Base-by-base conservation (phyloP, 2,113 vertebrate genomes). In the Pterocles gutturalis region DNA sequence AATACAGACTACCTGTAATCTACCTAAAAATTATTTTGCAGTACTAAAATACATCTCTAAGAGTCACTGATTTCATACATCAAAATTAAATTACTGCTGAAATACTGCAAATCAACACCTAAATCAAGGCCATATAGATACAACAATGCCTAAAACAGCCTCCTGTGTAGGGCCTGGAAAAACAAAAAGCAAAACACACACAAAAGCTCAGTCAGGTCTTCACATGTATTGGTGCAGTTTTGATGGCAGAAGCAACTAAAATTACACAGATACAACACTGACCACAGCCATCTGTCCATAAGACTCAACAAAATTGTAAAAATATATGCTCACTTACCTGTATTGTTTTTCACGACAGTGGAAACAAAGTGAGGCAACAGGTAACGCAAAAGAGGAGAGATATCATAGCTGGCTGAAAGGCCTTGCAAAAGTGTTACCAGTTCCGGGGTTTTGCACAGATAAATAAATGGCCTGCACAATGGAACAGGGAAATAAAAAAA, bases 301-400 rank as follows among this genome's bases (percentile, higher is more conserved):
- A 82, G n/a, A 11, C 34, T 83, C 25, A 53, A 46, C 0, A n/a
- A 71, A 60, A 51, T 0, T 10, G 16, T 66, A 34, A 19, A 38
- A 78, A 64, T 1, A 3, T 38, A n/a, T n/a, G 38, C 29, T 38
- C 75, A 89, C 93, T 76, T 87, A 98, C 98, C 98, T 12, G 51
- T 29, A 33, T 96, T n/a, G 10, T 79, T 91, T 80, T 62, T 95
- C 87, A 99, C 34, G 12, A 97, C 58, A 29, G 89, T 28, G 8
- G 58, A 92, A 31, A 99, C 94, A 83, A 99, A 97, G n/a, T 98
- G 98, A 38, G 99, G 99, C 91, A 99, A 97, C 91, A 99, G 96
- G 97, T 99, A 99, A 28, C 46, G 83, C 88, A 99, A 98, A 69
- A 99, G 97, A 69, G 99, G 98, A 82, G 97, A 98, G 82, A 99